Conservation (phyloP, 1,140 invertebrate species). For the Rhynchophorus ferrugineus region DNA sequence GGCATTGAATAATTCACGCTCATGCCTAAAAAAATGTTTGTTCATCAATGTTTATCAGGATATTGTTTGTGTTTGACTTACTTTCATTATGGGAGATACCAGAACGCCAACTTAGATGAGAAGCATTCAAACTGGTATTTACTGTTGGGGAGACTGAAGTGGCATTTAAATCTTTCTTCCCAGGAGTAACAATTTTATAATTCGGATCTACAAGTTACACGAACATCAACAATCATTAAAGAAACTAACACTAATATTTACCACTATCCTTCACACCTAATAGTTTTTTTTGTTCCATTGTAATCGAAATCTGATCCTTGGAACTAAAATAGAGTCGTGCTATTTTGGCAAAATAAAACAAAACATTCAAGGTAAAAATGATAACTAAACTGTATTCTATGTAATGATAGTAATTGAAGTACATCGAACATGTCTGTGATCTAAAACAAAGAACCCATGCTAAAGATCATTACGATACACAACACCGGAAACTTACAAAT, state of each 20-base stretch:
- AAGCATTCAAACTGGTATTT: conserved; percentile 6
- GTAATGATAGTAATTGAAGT: conserved; percentile 31
- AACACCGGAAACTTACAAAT: conserved; percentile 32
- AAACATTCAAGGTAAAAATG: conserved; percentile 37
- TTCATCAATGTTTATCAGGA: conserved; percentile 5
- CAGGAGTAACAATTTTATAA: conserved; percentile 26
- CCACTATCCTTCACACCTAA: conserved; percentile 36
- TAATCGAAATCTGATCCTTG: conserved; percentile 35
- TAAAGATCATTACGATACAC: conserved; percentile 3
- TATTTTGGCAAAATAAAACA: conserved; percentile 42
- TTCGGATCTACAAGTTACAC: conserved; percentile 22
- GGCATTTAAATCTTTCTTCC: conserved; percentile 9
- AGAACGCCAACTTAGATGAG: conserved; percentile 20
- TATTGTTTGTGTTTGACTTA: conserved; percentile 19
- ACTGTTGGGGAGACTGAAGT: neutral
- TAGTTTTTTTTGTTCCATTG: conserved; percentile 38
- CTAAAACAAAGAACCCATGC: conserved; percentile 24
- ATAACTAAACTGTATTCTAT: conserved; percentile 36
- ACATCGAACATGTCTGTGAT: conserved; percentile 27
- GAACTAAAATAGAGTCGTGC: conserved; percentile 32
- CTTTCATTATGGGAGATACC: conserved; percentile 31
- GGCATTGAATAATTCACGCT: conserved; percentile 34
- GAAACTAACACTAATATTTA: conserved; percentile 8
- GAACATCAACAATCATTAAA: neutral
- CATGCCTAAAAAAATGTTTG: conserved; percentile 23